Evolutionary conservation across 1,140 invertebrate genomes (phyloP).

Genomic region (Microvelia longipes): DNA sequence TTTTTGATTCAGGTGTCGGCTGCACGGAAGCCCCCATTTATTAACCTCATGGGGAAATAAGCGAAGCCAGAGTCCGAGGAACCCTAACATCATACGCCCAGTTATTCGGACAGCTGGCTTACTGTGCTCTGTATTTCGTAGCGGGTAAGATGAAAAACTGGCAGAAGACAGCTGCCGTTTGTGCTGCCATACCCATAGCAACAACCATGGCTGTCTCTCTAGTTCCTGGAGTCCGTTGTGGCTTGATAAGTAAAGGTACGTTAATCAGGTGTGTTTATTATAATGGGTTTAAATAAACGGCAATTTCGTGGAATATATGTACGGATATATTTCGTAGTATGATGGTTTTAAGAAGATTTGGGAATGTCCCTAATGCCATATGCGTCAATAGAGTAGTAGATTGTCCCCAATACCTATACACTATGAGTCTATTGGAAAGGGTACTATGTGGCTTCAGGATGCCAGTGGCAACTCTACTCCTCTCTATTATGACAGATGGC

Average conservation of each 20-base stretch:
- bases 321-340: too few species aligned
- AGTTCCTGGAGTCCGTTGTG: constrained; percentile 27
- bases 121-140: constrained; percentile 13
- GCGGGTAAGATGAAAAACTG: constrained; percentile 10
- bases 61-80: constrained; percentile 25
- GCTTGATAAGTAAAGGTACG: background rate
- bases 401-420: too few species aligned
- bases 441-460: too few species aligned
- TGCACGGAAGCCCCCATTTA: constrained; percentile 35
- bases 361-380: too few species aligned
- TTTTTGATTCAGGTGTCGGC: constrained; percentile 27
- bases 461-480: too few species aligned
- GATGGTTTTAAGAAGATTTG: too few species aligned
- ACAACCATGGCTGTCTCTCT: constrained; percentile 12
- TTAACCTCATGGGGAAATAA: constrained; percentile 38
- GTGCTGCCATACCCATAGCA: constrained; percentile 11
- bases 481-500: too few species aligned
- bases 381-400: too few species aligned
- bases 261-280: too few species aligned
- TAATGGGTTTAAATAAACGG: too few species aligned
- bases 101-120: constrained; percentile 14
- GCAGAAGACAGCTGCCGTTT: constrained; percentile 13
- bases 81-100: constrained; percentile 17
- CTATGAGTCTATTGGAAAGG: too few species aligned
- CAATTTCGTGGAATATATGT: too few species aligned